Evolutionary conservation across 2,113 vertebrate species (phyloP).

Genomic region (Elephantulus edwardii): DNA sequence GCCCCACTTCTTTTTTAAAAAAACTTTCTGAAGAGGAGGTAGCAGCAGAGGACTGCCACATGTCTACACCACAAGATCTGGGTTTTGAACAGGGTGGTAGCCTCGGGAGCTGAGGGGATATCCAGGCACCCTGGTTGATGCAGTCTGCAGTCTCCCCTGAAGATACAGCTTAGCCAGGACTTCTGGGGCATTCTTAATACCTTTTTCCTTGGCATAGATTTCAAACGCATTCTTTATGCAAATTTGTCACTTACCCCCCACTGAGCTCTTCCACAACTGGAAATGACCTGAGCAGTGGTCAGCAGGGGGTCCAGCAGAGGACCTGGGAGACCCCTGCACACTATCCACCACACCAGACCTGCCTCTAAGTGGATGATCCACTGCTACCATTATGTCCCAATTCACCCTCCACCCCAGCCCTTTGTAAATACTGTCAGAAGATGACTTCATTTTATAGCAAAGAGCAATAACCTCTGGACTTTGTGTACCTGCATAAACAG

Average conservation of each 20-base stretch:
- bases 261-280: slow-evolving; percentile 46
- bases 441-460: slow-evolving; percentile 49
- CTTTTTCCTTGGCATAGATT: neutral
- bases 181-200: neutral
- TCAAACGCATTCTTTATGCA: neutral
- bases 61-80: slow-evolving; percentile 31
- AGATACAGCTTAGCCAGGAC: too few species aligned
- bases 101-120: too few species aligned
- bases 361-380: slow-evolving; percentile 63
- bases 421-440: slow-evolving; percentile 73
- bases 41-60: slow-evolving; percentile 20
- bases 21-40: slow-evolving; percentile 15
- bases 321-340: neutral
- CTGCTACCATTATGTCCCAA: slow-evolving; percentile 47
- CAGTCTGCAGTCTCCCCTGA: too few species aligned
- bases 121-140: too few species aligned
- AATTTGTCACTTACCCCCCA: slow-evolving; percentile 36
- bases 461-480: slow-evolving; percentile 68
- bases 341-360: slow-evolving; percentile 47
- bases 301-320: slow-evolving; percentile 49
- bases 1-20: neutral
- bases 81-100: neutral
- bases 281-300: slow-evolving; percentile 64
- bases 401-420: slow-evolving; percentile 45
- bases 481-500: slow-evolving; percentile 48